A percentile compares a stretch with the other conserved stretches of the same genome.
These are phyloP conservation scores for Choloepus hoffmanni DNA, from an alignment of 2,113 vertebrate genomes.

Conservation along the genomic window DNA sequence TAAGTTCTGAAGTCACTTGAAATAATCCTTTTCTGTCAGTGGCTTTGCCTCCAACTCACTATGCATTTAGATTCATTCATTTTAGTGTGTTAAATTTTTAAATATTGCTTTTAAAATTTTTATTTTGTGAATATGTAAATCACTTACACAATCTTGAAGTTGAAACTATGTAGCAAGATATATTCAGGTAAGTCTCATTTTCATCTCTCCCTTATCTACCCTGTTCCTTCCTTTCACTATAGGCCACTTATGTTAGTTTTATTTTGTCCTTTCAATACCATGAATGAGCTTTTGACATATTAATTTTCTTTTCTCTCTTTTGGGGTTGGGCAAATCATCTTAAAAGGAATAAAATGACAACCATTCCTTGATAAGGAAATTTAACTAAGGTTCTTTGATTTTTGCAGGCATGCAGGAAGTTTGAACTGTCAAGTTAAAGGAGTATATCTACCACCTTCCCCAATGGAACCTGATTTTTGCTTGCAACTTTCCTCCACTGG, in stretches of 20 bases:
- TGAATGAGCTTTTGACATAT: neutral
- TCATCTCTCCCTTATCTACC: neutral
- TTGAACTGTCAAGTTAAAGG: neutral
- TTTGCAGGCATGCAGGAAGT: neutral
- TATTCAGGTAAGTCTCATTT: neutral
- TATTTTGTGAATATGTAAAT: neutral
- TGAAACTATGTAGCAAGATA: neutral
- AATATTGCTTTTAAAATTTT: neutral
- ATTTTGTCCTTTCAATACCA: neutral
- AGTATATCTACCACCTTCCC: neutral
- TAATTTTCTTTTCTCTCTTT: neutral
- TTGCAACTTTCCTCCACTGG: neutral
- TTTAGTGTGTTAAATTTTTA: neutral
- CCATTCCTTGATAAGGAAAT: neutral
- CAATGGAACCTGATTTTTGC: neutral
- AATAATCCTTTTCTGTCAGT: neutral
- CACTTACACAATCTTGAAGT: neutral
- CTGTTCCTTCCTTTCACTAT: neutral
- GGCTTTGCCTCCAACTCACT: neutral
- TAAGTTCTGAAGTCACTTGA: neutral
- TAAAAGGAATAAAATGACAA: constrained; percentile 19
- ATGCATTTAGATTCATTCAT: neutral
- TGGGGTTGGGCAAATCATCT: neutral
- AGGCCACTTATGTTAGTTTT: neutral
- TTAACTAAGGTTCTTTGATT: constrained; percentile 34